Conservation (phyloP, 1,140 invertebrate genomes). For the Polypedilum vanderplanki region DNA sequence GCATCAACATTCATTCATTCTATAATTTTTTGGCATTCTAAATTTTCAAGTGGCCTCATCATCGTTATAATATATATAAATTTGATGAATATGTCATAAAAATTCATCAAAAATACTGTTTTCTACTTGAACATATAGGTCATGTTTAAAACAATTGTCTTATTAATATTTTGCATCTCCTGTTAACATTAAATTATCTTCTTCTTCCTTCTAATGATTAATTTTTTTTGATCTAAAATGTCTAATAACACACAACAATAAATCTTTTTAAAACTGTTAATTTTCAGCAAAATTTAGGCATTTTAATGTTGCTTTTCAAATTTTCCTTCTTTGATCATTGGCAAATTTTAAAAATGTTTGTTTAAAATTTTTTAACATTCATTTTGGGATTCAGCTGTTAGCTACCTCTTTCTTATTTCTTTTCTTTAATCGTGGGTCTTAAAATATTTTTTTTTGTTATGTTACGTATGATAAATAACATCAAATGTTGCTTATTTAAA, state of each 20-base stretch:
- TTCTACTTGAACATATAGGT: not conserved
- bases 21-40: no score
- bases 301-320: conserved; percentile 24
- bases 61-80: no score
- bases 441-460: not conserved
- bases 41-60: no score
- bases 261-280: conserved; percentile 2
- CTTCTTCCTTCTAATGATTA: not conserved
- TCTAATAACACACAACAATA: conserved; percentile 26
- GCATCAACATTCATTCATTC: no score
- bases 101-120: conserved; percentile 19
- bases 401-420: no score
- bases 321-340: not conserved
- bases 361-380: not conserved
- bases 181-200: conserved; percentile 11
- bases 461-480: conserved; percentile 19
- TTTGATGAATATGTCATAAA: not conserved
- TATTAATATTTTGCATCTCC: not conserved
- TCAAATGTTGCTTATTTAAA: not conserved
- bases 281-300: conserved; percentile 15
- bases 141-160: not conserved
- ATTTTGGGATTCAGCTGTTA: not conserved
- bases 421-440: not conserved
- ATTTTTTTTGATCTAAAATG: not conserved
- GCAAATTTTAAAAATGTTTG: not conserved